phyloP scores from a whole-genome alignment of 2,888 invertebrate species.

The Heliconius erato region DNA sequence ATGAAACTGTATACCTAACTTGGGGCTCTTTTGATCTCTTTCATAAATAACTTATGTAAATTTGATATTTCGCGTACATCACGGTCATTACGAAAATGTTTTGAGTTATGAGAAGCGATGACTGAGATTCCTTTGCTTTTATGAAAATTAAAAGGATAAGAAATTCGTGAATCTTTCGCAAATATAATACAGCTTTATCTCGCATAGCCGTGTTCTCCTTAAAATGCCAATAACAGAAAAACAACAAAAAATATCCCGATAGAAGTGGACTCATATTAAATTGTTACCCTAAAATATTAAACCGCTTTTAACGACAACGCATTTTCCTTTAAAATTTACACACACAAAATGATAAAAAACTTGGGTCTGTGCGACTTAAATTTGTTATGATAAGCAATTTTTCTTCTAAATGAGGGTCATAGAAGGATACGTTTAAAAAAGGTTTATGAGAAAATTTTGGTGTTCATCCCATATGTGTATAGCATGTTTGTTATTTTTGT shows the following conservation, averaged over 20 bases:
- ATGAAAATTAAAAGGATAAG: too few relatives aligned
- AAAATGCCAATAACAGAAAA: too few relatives aligned
- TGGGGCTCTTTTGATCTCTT: neutral
- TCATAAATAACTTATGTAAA: slow-evolving; percentile 27
- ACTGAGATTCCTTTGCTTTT: too few relatives aligned
- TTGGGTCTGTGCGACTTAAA: slow-evolving; percentile 11
- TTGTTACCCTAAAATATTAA: too few relatives aligned
- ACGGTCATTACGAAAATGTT: slow-evolving; percentile 13
- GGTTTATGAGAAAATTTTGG: neutral
- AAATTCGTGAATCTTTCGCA: too few relatives aligned
- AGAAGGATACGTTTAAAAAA: neutral
- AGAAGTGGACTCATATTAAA: too few relatives aligned
- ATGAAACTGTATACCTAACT: neutral
- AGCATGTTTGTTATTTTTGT: neutral
- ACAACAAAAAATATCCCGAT: neutral
- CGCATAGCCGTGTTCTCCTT: too few relatives aligned
- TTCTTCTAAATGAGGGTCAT: slow-evolving; percentile 7
- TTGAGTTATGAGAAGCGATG: slow-evolving; percentile 18
- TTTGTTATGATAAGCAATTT: slow-evolving; percentile 1
- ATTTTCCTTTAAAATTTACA: neutral
- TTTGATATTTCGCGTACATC: slow-evolving; percentile 12
- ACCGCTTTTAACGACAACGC: too few relatives aligned
- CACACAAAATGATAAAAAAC: slow-evolving; percentile 18
- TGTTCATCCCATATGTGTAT: neutral
- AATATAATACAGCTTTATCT: too few relatives aligned